Conservation (phyloP, 2,113 vertebrate genomes). For the Elaphurus davidianus region DNA sequence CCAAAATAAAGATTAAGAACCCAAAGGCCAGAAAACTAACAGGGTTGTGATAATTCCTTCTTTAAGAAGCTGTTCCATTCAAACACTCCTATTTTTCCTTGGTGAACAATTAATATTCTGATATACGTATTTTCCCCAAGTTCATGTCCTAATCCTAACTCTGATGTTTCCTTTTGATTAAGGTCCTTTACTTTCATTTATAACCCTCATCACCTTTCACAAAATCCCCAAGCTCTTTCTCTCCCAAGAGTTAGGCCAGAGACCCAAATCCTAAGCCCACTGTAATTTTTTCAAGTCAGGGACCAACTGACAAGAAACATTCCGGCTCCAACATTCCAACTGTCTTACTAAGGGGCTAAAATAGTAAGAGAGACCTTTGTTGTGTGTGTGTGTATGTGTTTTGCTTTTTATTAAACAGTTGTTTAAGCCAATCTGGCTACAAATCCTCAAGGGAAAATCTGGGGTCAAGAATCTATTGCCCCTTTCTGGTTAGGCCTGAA, state of each 20-base stretch:
- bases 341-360: background rate
- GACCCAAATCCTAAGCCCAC: background rate
- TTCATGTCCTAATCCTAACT: background rate
- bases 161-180: background rate
- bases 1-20: background rate
- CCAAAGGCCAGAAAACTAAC: background rate
- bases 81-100: constrained; percentile 14
- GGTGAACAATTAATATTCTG: background rate
- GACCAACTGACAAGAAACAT: background rate
- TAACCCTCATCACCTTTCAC: background rate
- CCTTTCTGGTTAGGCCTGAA: background rate
- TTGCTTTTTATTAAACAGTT: constrained; percentile 1
- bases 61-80: constrained; percentile 16
- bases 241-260: background rate
- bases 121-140: background rate
- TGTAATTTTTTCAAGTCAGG: constrained; percentile 8
- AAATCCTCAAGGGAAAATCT: background rate
- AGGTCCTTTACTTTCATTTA: background rate
- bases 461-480: background rate
- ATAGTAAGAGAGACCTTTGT: background rate
- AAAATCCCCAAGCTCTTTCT: background rate
- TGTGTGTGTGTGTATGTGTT: too few species aligned
- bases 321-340: background rate
- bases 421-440: constrained; percentile 34
- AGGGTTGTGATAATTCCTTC: background rate